A percentile compares a stretch with the other conserved stretches of the same genome.
Evolutionary conservation across 2,797 vertebrate genomes (phyloP).

Genomic region (Acipenser transmontanus): DNA sequence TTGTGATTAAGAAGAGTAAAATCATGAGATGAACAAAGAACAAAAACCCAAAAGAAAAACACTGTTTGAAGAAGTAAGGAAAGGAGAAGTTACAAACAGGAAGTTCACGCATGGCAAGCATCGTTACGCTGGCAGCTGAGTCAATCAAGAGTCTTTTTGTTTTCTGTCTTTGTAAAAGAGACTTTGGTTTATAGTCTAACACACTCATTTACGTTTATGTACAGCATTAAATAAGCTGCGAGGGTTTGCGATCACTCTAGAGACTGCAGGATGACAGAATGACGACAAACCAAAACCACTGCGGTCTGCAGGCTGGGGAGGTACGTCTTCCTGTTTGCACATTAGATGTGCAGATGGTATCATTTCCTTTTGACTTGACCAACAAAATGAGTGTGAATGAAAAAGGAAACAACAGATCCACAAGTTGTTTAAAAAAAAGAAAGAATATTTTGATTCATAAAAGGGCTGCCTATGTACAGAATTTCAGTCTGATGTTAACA

Average conservation of each 20-base stretch:
- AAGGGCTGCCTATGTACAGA: neutral
- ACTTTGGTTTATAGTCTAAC: neutral
- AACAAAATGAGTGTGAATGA: conserved; percentile 49
- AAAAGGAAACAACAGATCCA: conserved; percentile 20
- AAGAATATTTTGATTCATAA: neutral
- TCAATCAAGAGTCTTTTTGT: neutral
- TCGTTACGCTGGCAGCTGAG: neutral
- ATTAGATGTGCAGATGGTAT: conserved; percentile 39
- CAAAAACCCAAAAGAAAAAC: neutral
- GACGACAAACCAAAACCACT: conserved; percentile 55
- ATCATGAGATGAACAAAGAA: neutral
- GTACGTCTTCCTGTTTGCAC: conserved; percentile 48
- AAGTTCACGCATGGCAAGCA: neutral
- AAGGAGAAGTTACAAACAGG: conserved; percentile 4
- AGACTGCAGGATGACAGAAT: conserved; percentile 23
- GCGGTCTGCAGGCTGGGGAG: conserved; percentile 42
- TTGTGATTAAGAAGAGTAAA: no score
- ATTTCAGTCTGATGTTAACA: no score
- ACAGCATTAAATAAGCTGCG: neutral
- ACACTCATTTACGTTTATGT: neutral
- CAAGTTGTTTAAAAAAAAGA: neutral
- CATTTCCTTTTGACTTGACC: conserved; percentile 54
- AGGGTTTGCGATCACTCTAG: neutral
- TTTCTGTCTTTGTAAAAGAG: neutral
- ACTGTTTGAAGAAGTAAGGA: conserved; percentile 1